phyloP scores from a whole-genome alignment of 2,797 vertebrate genomes.

The Chiloscyllium punctatum region DNA sequence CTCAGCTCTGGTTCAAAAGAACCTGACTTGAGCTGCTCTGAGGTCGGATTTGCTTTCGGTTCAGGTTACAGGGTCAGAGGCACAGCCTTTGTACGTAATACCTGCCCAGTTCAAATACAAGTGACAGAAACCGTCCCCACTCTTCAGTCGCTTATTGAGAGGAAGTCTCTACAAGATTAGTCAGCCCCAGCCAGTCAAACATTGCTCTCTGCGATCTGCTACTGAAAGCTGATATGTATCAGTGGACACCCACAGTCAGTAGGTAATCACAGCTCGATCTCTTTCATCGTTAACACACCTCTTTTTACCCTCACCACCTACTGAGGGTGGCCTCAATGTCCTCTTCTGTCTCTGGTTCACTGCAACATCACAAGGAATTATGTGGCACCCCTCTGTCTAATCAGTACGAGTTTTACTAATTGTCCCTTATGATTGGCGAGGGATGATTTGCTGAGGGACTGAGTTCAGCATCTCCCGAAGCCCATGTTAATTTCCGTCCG shows the following conservation, averaged over 20 bases:
- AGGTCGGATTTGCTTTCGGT: neutral
- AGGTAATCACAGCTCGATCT: neutral
- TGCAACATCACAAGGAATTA: neutral
- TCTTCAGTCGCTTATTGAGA: neutral
- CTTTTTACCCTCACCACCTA: neutral
- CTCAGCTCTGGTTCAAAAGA: neutral
- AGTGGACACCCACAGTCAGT: neutral
- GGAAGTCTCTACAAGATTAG: neutral
- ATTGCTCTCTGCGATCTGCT: neutral
- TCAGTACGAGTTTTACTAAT: neutral
- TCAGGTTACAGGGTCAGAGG: neutral
- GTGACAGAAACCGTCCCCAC: neutral
- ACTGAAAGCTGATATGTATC: neutral
- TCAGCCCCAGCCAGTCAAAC: neutral
- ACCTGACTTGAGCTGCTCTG: neutral
- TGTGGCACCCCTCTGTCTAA: neutral
- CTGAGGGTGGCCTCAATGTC: neutral
- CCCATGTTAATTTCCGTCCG: neutral
- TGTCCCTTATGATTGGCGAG: neutral
- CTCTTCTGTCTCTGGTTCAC: neutral
- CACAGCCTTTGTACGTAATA: neutral
- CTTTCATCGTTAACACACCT: neutral
- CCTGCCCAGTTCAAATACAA: neutral
- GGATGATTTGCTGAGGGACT: neutral
- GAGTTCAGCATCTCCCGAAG: neutral